Conservation (phyloP, 2,888 invertebrate species). For the Leucozona laternaria region DNA sequence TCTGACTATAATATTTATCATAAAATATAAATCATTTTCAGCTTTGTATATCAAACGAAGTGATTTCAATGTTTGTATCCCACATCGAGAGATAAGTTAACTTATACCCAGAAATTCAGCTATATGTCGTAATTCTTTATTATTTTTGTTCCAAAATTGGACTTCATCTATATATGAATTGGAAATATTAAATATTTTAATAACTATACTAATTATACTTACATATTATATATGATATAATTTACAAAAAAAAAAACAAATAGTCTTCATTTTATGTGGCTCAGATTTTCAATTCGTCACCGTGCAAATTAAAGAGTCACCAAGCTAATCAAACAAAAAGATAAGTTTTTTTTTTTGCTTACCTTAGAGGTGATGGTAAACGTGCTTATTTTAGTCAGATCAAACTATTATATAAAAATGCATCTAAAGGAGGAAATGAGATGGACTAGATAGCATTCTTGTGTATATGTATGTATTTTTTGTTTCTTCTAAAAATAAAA, state of each 20-base stretch:
- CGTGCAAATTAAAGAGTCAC: neutral
- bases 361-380: constrained; percentile 40
- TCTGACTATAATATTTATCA: constrained; percentile 15
- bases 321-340: neutral
- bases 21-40: constrained; percentile 23
- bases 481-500: constrained; percentile 57
- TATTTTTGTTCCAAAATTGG: neutral
- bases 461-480: constrained; percentile 16
- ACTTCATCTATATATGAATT: neutral
- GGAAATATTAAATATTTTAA: no score
- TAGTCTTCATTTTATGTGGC: neutral
- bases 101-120: neutral
- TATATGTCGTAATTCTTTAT: neutral
- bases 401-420: constrained; percentile 60
- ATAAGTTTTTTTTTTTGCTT: neutral
- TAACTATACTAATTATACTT: no score
- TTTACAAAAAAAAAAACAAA: neutral
- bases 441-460: constrained; percentile 66
- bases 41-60: neutral
- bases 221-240: no score
- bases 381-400: constrained; percentile 31
- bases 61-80: constrained; percentile 6
- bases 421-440: constrained; percentile 63
- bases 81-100: constrained; percentile 4
- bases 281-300: neutral